Base-by-base conservation (phyloP, 2,797 vertebrate species). In the Mormyrops attenuatus region DNA sequence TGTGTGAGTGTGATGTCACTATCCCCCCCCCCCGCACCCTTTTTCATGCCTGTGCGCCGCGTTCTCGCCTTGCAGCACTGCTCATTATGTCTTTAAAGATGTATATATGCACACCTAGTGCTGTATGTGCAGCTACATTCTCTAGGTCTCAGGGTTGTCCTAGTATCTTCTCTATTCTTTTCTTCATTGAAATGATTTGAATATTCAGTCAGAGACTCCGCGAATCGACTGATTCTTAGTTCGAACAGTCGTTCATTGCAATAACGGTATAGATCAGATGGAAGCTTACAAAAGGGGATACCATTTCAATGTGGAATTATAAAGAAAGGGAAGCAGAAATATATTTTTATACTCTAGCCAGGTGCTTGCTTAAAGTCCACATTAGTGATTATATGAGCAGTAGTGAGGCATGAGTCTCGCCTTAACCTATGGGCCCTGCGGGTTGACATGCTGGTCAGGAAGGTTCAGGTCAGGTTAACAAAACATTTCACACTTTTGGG, bases 1-100 rank as follows among this genome's bases (percentile, higher is more conserved):
- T 96, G 94, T 94, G 93, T 94, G 93, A 94, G 94, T 85, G 89
- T 92, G 91, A 90, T 47, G 77, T 47, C 20, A 47, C 92, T 91
- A 89, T 88, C 26, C 26, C 26, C 26, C 26, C 60, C 80, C 88
- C 3, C 22, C 47, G 93, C 50, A 77, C n/a, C 30, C 60, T 9
- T 1, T 41, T 47, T 80, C 38, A 80, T 9, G 77, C 17, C 38
- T n/a, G 15, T n/a, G 41, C 34, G n/a, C 66, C 1, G 5, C 8
- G 20, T n/a, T n/a, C 77, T 80, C 17, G 8, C 41, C 7, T 20
- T 44, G 15, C 38, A 7, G 15, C 63, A 69, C 63, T 15, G 57
- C 7, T 66, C 26, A 5, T 15, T 69, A 34, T 15, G 3, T 15
- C 26, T 73, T 38, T 11, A 73, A 38, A 73, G 4, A 38, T 63